Conservation (phyloP, 2,888 invertebrate species). For the Heteromyza rotundicornis region DNA sequence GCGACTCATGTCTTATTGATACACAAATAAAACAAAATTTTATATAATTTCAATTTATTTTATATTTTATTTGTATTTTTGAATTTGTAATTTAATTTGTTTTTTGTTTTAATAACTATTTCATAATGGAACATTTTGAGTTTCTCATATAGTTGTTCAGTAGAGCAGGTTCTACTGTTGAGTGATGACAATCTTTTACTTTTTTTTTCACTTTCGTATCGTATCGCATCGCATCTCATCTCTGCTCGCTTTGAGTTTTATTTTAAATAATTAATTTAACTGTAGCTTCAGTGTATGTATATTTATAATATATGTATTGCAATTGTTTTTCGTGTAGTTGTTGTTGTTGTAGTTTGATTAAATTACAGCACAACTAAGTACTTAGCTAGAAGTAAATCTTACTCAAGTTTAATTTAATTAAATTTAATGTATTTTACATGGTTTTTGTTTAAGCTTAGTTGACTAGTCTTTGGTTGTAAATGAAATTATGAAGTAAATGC, state of each 20-base stretch:
- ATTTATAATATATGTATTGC: slow-evolving; percentile 54
- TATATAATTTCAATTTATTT: slow-evolving; percentile 19
- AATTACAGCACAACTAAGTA: slow-evolving; percentile 17
- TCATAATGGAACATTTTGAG: slow-evolving; percentile 40
- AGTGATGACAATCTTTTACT: too few species aligned
- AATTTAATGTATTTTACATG: not conserved
- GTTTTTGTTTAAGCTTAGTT: slow-evolving; percentile 34
- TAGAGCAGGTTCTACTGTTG: too few species aligned
- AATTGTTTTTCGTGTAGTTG: slow-evolving; percentile 32
- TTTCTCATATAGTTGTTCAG: slow-evolving; percentile 34
- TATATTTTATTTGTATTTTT: slow-evolving; percentile 32
- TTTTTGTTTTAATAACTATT: slow-evolving; percentile 31
- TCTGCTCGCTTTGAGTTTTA: slow-evolving; percentile 22
- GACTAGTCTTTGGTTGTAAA: slow-evolving; percentile 58
- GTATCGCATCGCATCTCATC: too few species aligned
- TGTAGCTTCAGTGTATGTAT: slow-evolving; percentile 45
- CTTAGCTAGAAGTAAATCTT: too few species aligned
- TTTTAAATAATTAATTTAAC: slow-evolving; percentile 17
- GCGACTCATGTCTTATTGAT: too few species aligned
- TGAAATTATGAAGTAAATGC: not conserved
- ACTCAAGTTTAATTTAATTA: too few species aligned
- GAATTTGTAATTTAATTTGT: slow-evolving; percentile 43
- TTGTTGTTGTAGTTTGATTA: slow-evolving; percentile 27
- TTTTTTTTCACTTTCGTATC: too few species aligned
- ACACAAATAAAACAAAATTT: too few species aligned